These are phyloP conservation scores for Pocillopora meandrina DNA, from an alignment of 92 coral and sea anemone genomes.

Conservation along the genomic window DNA sequence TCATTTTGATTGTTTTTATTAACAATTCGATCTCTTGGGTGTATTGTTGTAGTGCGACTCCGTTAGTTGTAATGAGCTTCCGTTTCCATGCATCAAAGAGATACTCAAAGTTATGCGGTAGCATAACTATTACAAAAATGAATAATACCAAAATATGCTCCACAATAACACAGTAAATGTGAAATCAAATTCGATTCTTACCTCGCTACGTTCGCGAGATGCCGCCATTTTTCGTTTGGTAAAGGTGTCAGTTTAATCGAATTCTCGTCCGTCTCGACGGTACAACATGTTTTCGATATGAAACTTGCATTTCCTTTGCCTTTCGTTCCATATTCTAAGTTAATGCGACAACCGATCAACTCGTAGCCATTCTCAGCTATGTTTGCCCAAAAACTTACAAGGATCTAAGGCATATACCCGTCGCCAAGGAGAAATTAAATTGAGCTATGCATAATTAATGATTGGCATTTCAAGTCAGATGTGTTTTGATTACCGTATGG, in stretches of 20 bases:
- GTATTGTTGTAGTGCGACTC: not conserved
- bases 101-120: not conserved
- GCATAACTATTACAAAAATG: not conserved
- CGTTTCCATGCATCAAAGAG: not conserved
- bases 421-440: conserved; percentile 63
- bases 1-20: conserved; percentile 19
- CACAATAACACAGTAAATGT: not conserved
- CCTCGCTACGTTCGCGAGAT: conserved; percentile 36
- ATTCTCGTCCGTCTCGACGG: not conserved
- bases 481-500: not conserved
- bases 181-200: conserved; percentile 2
- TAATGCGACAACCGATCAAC: conserved; percentile 15
- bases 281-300: not conserved
- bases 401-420: conserved; percentile 55
- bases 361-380: conserved; percentile 41
- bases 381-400: conserved; percentile 48
- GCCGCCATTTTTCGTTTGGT: conserved; percentile 33
- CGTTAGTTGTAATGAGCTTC: conserved; percentile 1
- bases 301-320: not conserved
- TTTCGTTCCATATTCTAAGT: not conserved
- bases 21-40: conserved; percentile 19
- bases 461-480: conserved; percentile 57
- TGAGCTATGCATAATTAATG: conserved; percentile 74
- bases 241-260: not conserved
- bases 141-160: not conserved